Evolutionary conservation across 2,113 vertebrate species (phyloP), one percentile per base, ranked within the genome.

Genomic region (Coregonus clupeaformis): DNA sequence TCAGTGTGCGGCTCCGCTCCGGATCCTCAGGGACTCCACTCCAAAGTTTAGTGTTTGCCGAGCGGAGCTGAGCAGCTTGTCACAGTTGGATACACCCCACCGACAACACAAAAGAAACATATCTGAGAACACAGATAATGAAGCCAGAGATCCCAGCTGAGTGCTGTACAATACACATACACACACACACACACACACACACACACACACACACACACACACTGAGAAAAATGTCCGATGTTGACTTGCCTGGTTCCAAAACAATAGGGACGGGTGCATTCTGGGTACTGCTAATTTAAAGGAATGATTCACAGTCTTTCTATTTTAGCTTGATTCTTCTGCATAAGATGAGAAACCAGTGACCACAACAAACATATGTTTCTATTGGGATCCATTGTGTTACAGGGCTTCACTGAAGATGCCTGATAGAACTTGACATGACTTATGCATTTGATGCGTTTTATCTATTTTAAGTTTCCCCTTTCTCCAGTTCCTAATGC

Each of bases 71-170:
- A 88, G 80, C 91, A 87, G 86, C 88, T 92, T 91, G 85, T 91
- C 90, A 92, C 90, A 91, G 90, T 91, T 86, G 90, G 89, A 88
- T 89, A 92, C 90, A 91, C 90, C 89, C 93, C 89, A 86, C 74
- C 80, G 85, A 87, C 86, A 89, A 86, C 77, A 85, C n/a, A 68
- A 86, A 82, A 86, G n/a, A 85, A 87, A n/a, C n/a, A 86, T 87
- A 87, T 91, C 89, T 91, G 90, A 85, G 87, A 88, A 89, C 87
- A 87, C 32, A 88, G 88, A 91, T 89, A 82, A 92, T 83, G 90
- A 93, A 94, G 91, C 85, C 88, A 90, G 85, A 82, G 85, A 92
- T 87, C 87, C 86, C 90, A 91, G 89, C 90, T 91, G 84, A 91
- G 84, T 72, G 84, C 77, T 76, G 73, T 42, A 82, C 84, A 76